Conservation (phyloP, 2,888 invertebrate species). For the Noctua pronuba region DNA sequence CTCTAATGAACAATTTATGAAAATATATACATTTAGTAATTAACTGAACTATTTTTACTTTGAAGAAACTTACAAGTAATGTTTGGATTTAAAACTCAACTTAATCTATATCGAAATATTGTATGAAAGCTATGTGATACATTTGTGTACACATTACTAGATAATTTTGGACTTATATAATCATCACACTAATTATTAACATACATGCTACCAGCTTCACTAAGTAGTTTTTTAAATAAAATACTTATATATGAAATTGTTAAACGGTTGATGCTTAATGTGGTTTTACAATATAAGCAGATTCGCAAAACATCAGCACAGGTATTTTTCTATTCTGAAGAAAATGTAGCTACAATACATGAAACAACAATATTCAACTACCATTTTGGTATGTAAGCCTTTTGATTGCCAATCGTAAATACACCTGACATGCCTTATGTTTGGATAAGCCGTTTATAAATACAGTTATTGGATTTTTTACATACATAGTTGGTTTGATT, state of each 20-base stretch:
- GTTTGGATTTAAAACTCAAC: slow-evolving; percentile 60
- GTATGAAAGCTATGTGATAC: slow-evolving; percentile 49
- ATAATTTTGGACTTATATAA: slow-evolving; percentile 56
- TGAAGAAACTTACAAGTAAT: slow-evolving; percentile 61
- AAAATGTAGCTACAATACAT: slow-evolving; percentile 38
- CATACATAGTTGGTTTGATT: slow-evolving; percentile 40
- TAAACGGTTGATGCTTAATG: slow-evolving; percentile 12
- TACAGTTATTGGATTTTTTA: slow-evolving; percentile 35
- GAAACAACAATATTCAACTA: slow-evolving; percentile 34
- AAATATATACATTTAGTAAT: slow-evolving; percentile 61
- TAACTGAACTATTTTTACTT: slow-evolving; percentile 54
- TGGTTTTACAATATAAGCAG: slow-evolving; percentile 30
- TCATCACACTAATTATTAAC: slow-evolving; percentile 56
- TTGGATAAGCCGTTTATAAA: slow-evolving; percentile 39
- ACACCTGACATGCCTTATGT: slow-evolving; percentile 38
- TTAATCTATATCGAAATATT: slow-evolving; percentile 56
- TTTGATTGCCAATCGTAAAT: slow-evolving; percentile 42
- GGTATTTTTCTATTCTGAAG: slow-evolving; percentile 37
- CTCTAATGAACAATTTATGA: slow-evolving; percentile 55
- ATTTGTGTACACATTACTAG: slow-evolving; percentile 52
- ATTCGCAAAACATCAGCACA: slow-evolving; percentile 38
- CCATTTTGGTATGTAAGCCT: slow-evolving; percentile 28
- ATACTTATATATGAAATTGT: slow-evolving; percentile 33
- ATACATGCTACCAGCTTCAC: slow-evolving; percentile 67
- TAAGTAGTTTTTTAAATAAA: slow-evolving; percentile 41